Conservation (phyloP, 2,113 vertebrate genomes). For the Copsychus sechellarum region DNA sequence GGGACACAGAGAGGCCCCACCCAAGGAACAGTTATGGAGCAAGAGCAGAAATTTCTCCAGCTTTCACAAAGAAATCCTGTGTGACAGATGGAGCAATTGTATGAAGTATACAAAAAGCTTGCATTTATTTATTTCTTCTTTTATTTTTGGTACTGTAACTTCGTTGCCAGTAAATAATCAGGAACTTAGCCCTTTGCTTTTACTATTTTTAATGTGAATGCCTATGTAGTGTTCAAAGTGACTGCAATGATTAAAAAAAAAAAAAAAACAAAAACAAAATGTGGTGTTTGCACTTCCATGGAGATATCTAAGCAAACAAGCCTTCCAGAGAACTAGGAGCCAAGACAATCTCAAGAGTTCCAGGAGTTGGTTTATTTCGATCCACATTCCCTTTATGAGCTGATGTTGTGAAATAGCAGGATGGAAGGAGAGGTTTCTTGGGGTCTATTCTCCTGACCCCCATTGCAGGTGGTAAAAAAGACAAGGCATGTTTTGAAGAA, state of each 20-base stretch:
- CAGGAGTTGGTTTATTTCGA: not conserved
- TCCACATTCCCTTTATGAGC: fast-evolving
- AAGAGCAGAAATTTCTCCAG: not conserved
- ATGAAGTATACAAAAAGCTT: not conserved
- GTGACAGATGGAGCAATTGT: not conserved
- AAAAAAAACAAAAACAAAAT: too few relatives aligned
- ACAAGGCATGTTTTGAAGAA: not conserved
- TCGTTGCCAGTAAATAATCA: not conserved
- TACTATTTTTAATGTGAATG: not conserved
- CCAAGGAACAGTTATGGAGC: not conserved
- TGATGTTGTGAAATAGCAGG: not conserved
- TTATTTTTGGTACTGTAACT: not conserved
- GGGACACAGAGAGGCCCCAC: not conserved
- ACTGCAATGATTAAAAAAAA: not conserved
- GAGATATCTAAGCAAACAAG: not conserved
- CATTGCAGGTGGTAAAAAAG: not conserved
- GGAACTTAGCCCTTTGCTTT: not conserved
- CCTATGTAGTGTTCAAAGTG: not conserved
- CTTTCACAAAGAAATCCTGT: not conserved
- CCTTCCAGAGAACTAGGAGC: not conserved
- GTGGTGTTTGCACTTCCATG: not conserved
- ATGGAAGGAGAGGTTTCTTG: not conserved
- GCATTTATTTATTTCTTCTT: not conserved
- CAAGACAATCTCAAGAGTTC: not conserved
- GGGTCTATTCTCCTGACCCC: not conserved